Percentiles rank a stretch among this genome's conserved stretches.
These are phyloP conservation scores for Lytechinus pictus DNA, from an alignment of 35 echinoderm and acorn worm genomes.

Conservation along the genomic window DNA sequence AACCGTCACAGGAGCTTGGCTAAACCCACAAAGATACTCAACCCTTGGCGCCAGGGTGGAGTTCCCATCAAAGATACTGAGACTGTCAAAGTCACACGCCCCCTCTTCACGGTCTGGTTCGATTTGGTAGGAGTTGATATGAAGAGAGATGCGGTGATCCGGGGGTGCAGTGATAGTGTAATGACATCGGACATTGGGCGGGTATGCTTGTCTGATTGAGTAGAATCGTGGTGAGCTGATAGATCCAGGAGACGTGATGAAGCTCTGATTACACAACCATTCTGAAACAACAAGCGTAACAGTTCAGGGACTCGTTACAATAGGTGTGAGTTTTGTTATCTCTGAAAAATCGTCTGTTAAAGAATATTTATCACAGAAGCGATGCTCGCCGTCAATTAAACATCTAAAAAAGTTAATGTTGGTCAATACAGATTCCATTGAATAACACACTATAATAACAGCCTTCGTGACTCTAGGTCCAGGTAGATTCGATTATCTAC, in stretches of 20 bases:
- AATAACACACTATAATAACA: too few species aligned
- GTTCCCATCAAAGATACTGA: constrained; percentile 36
- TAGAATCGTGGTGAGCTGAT: constrained; percentile 37
- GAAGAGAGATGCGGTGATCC: neutral
- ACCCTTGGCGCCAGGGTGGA: neutral
- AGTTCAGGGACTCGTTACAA: neutral
- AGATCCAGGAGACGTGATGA: constrained; percentile 7
- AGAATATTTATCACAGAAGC: too few species aligned
- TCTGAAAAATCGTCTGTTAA: too few species aligned
- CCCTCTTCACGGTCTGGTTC: constrained; percentile 40
- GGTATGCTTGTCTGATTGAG: neutral
- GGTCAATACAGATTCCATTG: too few species aligned
- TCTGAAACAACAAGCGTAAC: neutral
- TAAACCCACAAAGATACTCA: constrained; percentile 19
- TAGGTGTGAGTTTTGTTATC: too few species aligned
- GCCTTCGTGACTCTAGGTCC: too few species aligned
- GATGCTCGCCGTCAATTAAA: too few species aligned
- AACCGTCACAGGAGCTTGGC: neutral
- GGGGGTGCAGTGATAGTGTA: constrained; percentile 32
- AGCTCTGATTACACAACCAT: constrained; percentile 17
- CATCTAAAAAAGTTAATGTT: too few species aligned
- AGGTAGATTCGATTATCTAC: too few species aligned
- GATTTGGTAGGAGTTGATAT: constrained; percentile 29
- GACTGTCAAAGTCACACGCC: constrained; percentile 34
- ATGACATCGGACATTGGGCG: constrained; percentile 16